Evolutionary conservation across 2,113 vertebrate species (phyloP), one percentile per base, ranked within the genome.

Genomic region (Triplophysa tibetana): DNA sequence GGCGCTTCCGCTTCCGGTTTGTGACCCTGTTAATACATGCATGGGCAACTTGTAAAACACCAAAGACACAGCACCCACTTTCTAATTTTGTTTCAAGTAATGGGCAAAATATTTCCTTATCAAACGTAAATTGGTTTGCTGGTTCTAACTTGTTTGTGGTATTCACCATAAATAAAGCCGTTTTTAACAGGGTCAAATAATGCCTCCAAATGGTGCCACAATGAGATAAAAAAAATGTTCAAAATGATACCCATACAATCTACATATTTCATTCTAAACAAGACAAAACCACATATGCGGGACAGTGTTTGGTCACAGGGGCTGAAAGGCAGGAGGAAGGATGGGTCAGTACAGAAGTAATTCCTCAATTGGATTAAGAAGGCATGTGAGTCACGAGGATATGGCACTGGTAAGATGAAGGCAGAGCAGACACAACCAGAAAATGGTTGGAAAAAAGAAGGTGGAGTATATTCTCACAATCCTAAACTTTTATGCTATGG

Each of bases 371-470:
- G 16, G 86, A 92, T 92, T 91, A 75, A 86, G 75, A 66, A 87
- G 85, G 88, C 87, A 92, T 91, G 70, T 79, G 88, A 91, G 83
- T 89, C 90, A 77, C 82, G 79, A 89, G 89, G 87, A 84, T 19
- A 11, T 38, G 54, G 12, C 17, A 56, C 74, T 21, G 21, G 0
- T 78, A 24, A 54, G 43, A 67, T 54, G 48, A 45, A 14, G 29
- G 50, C 13, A 80, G 19, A 23, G 41, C 13, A 80, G 19, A 23
- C 8, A 33, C 41, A 50, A n/a, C 4, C 16, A 29, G 14, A 82
- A 69, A n/a, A 19, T 14, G 10, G 74, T 79, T 33, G 29, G 75
- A 50, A 17, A 70, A 17, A 62, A 23, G 61, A 62, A 68, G 50
- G 54, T 38, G 61, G 29, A 66, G 26, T 50, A 48, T 19, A 77